These are phyloP conservation scores for Ephestia elutella DNA, from an alignment of 1,140 invertebrate genomes.

Conservation along the genomic window DNA sequence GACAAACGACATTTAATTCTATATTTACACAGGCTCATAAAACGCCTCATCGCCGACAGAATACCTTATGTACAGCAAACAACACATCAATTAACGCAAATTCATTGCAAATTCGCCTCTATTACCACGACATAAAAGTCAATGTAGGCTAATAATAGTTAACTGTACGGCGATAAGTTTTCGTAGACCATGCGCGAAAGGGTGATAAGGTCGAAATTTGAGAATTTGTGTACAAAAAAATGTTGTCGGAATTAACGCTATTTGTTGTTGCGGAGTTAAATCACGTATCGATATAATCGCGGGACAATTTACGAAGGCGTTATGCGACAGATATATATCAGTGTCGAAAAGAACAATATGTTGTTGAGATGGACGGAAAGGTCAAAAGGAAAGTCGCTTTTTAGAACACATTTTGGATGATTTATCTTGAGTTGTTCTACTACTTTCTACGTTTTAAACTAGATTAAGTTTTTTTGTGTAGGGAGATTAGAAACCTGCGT, in stretches of 20 bases:
- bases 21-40: conserved; percentile 7
- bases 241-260: conserved; percentile 2
- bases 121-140: not conserved
- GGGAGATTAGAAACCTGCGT: too few relatives aligned
- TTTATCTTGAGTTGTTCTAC: not conserved
- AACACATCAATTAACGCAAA: not conserved
- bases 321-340: conserved; percentile 7
- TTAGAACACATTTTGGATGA: not conserved
- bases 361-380: not conserved
- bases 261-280: conserved; percentile 5
- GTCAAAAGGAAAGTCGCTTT: not conserved
- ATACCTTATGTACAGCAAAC: not conserved
- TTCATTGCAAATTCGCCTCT: not conserved
- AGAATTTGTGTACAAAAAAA: not conserved
- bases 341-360: conserved; percentile 7
- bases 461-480: too few relatives aligned
- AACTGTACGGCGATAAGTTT: not conserved
- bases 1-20: conserved; percentile 9
- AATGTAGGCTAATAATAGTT: not conserved
- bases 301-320: not conserved
- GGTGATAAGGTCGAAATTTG: not conserved
- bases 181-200: not conserved
- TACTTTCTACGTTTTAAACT: not conserved
- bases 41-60: conserved; percentile 1
- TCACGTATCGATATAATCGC: conserved; percentile 12